phyloP scores from a whole-genome alignment of 2,888 invertebrate genomes.

The Phragmatobia fuliginosa region DNA sequence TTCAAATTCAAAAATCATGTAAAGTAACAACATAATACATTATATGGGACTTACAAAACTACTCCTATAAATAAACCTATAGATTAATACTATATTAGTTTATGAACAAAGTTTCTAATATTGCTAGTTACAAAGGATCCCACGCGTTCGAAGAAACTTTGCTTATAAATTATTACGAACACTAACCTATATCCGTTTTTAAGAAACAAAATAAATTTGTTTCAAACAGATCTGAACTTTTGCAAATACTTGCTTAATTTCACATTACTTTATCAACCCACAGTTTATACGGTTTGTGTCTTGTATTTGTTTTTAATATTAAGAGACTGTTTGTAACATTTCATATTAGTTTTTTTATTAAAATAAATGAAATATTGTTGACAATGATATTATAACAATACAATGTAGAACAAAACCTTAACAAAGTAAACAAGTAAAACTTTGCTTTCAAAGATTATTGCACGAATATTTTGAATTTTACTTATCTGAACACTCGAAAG shows the following conservation, averaged over 20 bases:
- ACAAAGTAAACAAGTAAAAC: conserved; percentile 23
- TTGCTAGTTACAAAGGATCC: conserved; percentile 49
- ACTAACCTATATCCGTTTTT: conserved; percentile 49
- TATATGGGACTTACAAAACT: neutral
- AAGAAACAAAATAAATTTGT: conserved; percentile 47
- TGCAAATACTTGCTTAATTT: conserved; percentile 35
- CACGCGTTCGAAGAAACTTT: conserved; percentile 49
- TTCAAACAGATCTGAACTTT: conserved; percentile 29
- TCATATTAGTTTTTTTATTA: too few relatives aligned
- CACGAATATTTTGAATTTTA: conserved; percentile 19
- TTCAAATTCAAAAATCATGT: neutral
- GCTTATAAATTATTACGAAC: conserved; percentile 56
- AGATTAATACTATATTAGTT: conserved; percentile 1
- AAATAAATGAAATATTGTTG: too few relatives aligned
- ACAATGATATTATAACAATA: conserved; percentile 75
- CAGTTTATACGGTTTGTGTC: neutral
- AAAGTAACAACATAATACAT: neutral
- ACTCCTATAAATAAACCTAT: conserved; percentile 3
- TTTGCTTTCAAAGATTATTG: conserved; percentile 40
- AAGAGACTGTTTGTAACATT: neutral
- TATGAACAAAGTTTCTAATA: conserved; percentile 39
- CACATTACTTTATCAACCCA: conserved; percentile 30
- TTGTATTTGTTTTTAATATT: neutral
- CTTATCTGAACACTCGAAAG: conserved; percentile 16
- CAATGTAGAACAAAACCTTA: conserved; percentile 27